phyloP scores from a whole-genome alignment of 2,888 invertebrate genomes.

The Smittia sp. region DNA sequence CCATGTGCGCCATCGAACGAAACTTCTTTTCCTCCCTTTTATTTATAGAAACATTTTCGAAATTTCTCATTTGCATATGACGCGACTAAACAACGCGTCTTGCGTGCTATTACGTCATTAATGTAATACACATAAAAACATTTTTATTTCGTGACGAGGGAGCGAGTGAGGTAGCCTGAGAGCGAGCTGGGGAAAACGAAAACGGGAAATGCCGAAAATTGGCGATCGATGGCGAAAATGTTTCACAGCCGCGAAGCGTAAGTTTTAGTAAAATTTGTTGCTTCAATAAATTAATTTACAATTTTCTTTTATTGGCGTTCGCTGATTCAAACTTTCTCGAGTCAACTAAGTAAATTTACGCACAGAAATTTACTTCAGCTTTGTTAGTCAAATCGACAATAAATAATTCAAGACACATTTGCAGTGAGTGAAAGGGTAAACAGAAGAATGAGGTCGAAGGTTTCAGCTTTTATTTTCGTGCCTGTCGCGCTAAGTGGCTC shows the following conservation, averaged over 20 bases:
- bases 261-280: neutral
- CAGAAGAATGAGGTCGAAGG: neutral
- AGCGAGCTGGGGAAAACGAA: too few relatives aligned
- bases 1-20: neutral
- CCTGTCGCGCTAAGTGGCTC: too few relatives aligned
- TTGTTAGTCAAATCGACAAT: neutral
- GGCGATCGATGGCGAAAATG: neutral
- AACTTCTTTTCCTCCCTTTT: neutral
- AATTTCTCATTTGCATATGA: constrained; percentile 19
- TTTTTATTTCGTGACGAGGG: neutral
- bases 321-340: neutral
- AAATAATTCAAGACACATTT: neutral
- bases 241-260: neutral
- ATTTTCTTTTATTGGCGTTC: neutral
- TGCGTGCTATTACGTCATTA: constrained; percentile 32
- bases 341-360: neutral
- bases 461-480: too few relatives aligned
- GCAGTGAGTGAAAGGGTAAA: neutral
- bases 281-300: constrained; percentile 1
- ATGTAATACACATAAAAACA: constrained; percentile 5
- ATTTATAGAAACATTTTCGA: neutral
- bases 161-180: neutral
- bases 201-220: neutral
- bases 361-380: neutral
- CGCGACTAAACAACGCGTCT: neutral